phyloP scores from a whole-genome alignment of 1,140 invertebrate genomes.

The Caenorhabditis brenneri region DNA sequence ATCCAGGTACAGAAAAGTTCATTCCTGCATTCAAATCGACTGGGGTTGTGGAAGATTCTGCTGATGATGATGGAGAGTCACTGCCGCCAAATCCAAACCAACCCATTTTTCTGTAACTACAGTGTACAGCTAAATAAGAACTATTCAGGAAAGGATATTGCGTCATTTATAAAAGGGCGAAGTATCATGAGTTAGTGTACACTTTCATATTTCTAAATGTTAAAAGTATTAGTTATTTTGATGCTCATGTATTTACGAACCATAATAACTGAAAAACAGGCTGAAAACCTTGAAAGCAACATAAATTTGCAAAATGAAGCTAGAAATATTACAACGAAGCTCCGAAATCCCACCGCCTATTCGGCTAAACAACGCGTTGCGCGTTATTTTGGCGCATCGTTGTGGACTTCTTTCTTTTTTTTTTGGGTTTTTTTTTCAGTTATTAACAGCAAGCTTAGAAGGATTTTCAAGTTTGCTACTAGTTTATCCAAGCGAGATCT shows the following conservation, averaged over 20 bases:
- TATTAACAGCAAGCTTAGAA: background rate
- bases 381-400: conserved; percentile 9
- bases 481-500: too few species aligned
- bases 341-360: background rate
- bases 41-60: background rate
- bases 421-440: background rate
- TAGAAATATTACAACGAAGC: background rate
- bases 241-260: too few species aligned
- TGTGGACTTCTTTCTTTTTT: background rate
- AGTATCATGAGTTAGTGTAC: too few species aligned
- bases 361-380: background rate
- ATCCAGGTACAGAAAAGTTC: conserved; percentile 32
- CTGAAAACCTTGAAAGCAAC: background rate
- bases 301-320: too few species aligned
- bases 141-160: too few species aligned
- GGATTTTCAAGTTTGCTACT: too few species aligned
- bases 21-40: conserved; percentile 43
- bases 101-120: conserved; percentile 35
- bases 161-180: too few species aligned
- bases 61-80: conserved; percentile 30
- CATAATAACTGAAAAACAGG: background rate
- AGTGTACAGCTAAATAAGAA: too few species aligned
- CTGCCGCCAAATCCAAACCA: conserved; percentile 50
- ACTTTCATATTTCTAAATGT: too few species aligned
- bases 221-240: too few species aligned